phyloP scores from a whole-genome alignment of 2,888 invertebrate genomes.

The Dasysyrphus albostriatus region DNA sequence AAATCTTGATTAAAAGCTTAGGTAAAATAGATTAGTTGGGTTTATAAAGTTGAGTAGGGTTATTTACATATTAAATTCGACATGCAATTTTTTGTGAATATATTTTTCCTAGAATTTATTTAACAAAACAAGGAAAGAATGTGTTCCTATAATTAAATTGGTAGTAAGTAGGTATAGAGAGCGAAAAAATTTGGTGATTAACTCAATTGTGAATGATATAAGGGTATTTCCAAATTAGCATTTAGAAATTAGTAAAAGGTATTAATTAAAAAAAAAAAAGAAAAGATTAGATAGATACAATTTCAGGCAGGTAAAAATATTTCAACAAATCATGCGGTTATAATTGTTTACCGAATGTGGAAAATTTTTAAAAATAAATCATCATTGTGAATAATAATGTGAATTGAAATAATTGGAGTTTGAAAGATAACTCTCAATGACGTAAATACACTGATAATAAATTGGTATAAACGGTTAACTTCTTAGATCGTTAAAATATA shows the following conservation, averaged over 20 bases:
- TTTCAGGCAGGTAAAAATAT: not conserved
- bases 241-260: not conserved
- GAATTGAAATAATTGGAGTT: too few relatives aligned
- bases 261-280: not conserved
- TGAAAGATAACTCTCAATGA: not conserved
- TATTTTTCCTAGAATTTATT: constrained; percentile 4
- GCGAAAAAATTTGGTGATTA: constrained; percentile 1
- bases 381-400: not conserved
- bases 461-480: not conserved
- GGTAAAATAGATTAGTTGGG: not conserved
- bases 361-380: not conserved
- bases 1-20: constrained; percentile 57
- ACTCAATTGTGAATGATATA: constrained; percentile 13
- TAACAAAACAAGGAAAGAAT: not conserved
- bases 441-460: not conserved
- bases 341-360: not conserved
- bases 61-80: constrained; percentile 34
- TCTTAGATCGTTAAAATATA: constrained; percentile 1
- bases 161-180: not conserved
- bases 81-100: constrained; percentile 49
- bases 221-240: constrained; percentile 42
- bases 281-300: not conserved
- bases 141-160: not conserved
- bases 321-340: not conserved
- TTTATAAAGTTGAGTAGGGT: not conserved